Conservation (phyloP, 1,140 invertebrate genomes). For the Sycophaga agraensis region DNA sequence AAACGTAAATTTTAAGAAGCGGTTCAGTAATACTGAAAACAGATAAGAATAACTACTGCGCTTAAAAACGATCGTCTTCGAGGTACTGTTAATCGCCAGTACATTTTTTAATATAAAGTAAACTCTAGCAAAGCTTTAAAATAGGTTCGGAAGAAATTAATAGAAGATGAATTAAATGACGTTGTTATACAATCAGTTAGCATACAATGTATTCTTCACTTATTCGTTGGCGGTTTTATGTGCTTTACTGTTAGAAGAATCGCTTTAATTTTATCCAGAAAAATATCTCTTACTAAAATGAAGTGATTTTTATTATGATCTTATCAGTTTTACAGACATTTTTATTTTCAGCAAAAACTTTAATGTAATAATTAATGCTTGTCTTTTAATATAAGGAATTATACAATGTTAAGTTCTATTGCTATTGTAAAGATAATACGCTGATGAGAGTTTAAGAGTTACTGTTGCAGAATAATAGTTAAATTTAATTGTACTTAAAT, state of each 20-base stretch:
- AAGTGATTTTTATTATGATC: no score
- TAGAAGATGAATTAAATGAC: slow-evolving; percentile 1
- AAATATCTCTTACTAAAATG: slow-evolving; percentile 15
- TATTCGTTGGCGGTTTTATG: not conserved
- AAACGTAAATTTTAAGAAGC: slow-evolving; percentile 21
- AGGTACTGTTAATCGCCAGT: slow-evolving; percentile 13
- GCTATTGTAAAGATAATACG: no score
- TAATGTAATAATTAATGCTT: no score
- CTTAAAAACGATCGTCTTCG: not conserved
- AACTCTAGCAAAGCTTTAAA: not conserved
- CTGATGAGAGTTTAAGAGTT: no score
- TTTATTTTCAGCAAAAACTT: no score
- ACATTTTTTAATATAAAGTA: slow-evolving; percentile 14
- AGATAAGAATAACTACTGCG: not conserved
- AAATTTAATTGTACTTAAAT: no score
- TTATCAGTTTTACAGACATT: no score
- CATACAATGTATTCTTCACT: not conserved
- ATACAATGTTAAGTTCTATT: no score
- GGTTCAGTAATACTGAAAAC: slow-evolving; percentile 20
- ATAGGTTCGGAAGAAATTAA: not conserved
- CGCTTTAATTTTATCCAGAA: not conserved
- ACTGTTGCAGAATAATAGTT: no score
- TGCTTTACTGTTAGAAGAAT: not conserved
- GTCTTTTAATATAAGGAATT: no score
- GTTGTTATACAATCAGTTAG: not conserved